Base-by-base conservation (phyloP, 2,113 vertebrate species). In the Lamprotornis superbus region DNA sequence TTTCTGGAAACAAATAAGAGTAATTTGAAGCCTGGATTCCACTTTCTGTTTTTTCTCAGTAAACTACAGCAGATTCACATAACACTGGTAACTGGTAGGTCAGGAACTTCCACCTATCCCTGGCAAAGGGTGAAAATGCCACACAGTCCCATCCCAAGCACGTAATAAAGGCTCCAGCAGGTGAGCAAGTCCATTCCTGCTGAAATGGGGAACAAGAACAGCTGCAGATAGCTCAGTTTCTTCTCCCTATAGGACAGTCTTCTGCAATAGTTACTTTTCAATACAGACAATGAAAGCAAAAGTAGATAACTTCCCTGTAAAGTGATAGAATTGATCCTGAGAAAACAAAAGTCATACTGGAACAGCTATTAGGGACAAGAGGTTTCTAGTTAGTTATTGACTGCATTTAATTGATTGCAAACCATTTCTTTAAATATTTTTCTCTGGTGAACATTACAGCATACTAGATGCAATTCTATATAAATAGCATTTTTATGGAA, bases 161-260 rank as follows among this genome's bases (percentile, higher is more conserved):
- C 0, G 0, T 9, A n/a, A 15, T 2, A n/a, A 86, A 52, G 2
- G 2, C 15, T 49, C 39, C 52, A 25, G 20, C 17, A n/a, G 31
- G 39, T 12, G 11, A 63, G 15, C 23, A 63, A 64, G n/a, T 1
- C 6, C 52, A 75, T 4, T n/a, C 13, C 37, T n/a, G 9, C 19
- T 46, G 40, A 28, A 46, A 47, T 0, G 1, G 17, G 12, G 37
- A 50, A 19, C 0, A 4, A 31, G 33, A 88, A 37, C 23, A 39
- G 12, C 27, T 40, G 80, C 50, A 78, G 56, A 55, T 23, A 95
- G 52, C 8, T 16, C 27, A 24, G 12, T 7, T 27, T 27, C 2
- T 53, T 30, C 24, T 27, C 22, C 8, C 19, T 24, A 20, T 14
- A 20, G 33, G 8, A 60, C 15, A 60, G 39, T 7, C 17, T 63